These are phyloP conservation scores for Drosophila obscura DNA, from an alignment of 1,140 invertebrate genomes.

Conservation along the genomic window DNA sequence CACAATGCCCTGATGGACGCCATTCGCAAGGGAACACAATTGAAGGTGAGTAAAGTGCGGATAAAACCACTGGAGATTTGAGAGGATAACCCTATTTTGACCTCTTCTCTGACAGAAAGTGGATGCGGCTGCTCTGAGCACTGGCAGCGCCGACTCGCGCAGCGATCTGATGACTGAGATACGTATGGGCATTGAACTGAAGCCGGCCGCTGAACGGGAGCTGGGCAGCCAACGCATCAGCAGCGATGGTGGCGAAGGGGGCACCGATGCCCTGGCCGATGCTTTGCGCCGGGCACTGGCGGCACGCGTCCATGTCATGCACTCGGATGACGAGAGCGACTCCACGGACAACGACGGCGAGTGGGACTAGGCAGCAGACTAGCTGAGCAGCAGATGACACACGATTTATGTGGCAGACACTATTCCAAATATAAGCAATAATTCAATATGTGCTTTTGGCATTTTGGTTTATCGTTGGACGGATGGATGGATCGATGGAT, in stretches of 20 bases:
- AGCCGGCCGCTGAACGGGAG: slow-evolving; percentile 85
- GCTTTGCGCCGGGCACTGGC: slow-evolving; percentile 74
- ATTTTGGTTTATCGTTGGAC: slow-evolving; percentile 70
- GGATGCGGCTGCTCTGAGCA: slow-evolving; percentile 84
- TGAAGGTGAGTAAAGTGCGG: slow-evolving; percentile 85
- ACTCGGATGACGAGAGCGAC: slow-evolving; percentile 77
- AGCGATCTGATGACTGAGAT: slow-evolving; percentile 92
- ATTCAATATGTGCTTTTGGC: slow-evolving; percentile 73
- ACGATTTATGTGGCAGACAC: slow-evolving; percentile 45
- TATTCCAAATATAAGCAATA: slow-evolving; percentile 79
- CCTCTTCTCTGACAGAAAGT: slow-evolving; percentile 85
- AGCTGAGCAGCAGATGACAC: slow-evolving; percentile 15
- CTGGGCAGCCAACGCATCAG: slow-evolving; percentile 63
- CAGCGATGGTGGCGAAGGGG: slow-evolving; percentile 42
- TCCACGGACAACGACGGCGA: slow-evolving; percentile 79
- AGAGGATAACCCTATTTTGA: not conserved
- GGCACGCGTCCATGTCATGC: slow-evolving; percentile 68
- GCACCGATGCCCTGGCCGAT: slow-evolving; percentile 79
- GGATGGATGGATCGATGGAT: slow-evolving; percentile 48
- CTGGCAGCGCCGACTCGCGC: slow-evolving; percentile 85
- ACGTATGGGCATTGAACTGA: slow-evolving; percentile 90
- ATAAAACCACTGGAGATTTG: not conserved
- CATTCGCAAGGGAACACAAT: slow-evolving; percentile 88
- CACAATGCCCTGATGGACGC: slow-evolving; percentile 90
- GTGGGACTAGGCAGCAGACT: slow-evolving; percentile 59